Evolutionary conservation across 2,888 invertebrate genomes (phyloP).

Genomic region (Melipona beecheii): DNA sequence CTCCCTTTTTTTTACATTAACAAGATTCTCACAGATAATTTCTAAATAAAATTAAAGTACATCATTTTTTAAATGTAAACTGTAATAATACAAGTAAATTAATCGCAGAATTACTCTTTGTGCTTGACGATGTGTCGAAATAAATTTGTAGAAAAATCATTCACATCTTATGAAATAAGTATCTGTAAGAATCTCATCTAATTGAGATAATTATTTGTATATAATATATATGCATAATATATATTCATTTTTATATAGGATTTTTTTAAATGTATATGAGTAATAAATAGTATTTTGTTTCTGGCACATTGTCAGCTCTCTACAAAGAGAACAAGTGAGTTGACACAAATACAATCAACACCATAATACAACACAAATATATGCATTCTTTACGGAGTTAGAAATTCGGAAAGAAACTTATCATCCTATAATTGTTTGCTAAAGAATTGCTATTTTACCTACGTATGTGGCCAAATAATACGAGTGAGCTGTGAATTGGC

Average conservation of each 20-base stretch:
- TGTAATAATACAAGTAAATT: conserved; percentile 6
- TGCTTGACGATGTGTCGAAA: conserved; percentile 13
- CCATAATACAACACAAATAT: conserved; percentile 52
- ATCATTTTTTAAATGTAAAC: background rate
- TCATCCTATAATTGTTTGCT: conserved; percentile 40
- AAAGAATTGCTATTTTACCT: conserved; percentile 50
- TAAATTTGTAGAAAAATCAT: conserved; percentile 31
- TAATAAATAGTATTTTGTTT: conserved; percentile 78
- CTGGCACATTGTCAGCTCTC: conserved; percentile 78
- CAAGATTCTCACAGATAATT: conserved; percentile 57
- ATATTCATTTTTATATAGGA: conserved; percentile 51
- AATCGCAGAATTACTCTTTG: conserved; percentile 7
- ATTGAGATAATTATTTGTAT: conserved; percentile 60
- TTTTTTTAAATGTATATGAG: conserved; percentile 69
- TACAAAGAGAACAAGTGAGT: conserved; percentile 70
- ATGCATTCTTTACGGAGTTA: conserved; percentile 26
- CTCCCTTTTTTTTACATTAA: conserved; percentile 63
- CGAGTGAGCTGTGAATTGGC: conserved; percentile 44
- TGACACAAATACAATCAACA: conserved; percentile 63
- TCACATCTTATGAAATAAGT: conserved; percentile 26
- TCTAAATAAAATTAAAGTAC: conserved; percentile 1
- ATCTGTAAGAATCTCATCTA: conserved; percentile 56
- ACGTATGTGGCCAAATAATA: conserved; percentile 37
- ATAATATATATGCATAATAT: conserved; percentile 57
- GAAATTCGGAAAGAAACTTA: conserved; percentile 55